Base-by-base conservation (phyloP, 2,888 invertebrate genomes). In the Tetrapedia diversipes region DNA sequence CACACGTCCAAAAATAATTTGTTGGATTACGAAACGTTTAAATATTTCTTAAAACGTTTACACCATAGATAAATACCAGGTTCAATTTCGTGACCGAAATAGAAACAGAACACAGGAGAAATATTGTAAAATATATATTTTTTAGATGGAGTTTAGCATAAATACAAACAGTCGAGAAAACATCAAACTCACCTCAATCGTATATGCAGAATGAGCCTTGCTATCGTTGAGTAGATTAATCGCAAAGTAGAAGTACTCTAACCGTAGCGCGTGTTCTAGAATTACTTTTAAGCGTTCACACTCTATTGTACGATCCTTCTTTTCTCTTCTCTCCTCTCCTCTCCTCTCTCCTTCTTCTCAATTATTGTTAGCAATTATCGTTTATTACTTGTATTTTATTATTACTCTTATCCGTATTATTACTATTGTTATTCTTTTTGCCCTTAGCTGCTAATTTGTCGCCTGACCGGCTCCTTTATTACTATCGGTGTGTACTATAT, bases 171-270 rank as follows among this genome's bases (percentile, higher is more conserved):
- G 7, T 2, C 1, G n/a, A 19, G 34, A 39, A 29, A 54, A 67
- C 22, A 29, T 10, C 0, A 10, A 32, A 82, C 84, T 27, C 79
- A 86, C 85, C 85, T 86, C 32, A 77, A 82, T 80, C 77, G 77
- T 80, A 76, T 68, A 45, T 75, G 71, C 71, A 77, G 81, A 83
- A 77, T 74, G 67, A 73, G 73, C 69, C 61, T 72, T 68, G 79
- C 27, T 53, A 74, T 79, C 73, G 77, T 72, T 64, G 75, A 63
- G 71, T 66, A 77, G 80, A 73, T 59, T 71, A 74, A 71, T 76
- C 74, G 65, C 54, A 59, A 72, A 70, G 74, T 59, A 78, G 76
- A 83, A 76, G 77, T 78, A 80, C 76, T 67, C 75, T 67, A 43
- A 79, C 47, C 79, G 71, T 83, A 81, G 68, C 74, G 71, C 67